A percentile compares a stretch with the other conserved stretches of the same genome.
Evolutionary conservation across 1,140 invertebrate genomes (phyloP).

Genomic region (Oryctes rhinoceros): DNA sequence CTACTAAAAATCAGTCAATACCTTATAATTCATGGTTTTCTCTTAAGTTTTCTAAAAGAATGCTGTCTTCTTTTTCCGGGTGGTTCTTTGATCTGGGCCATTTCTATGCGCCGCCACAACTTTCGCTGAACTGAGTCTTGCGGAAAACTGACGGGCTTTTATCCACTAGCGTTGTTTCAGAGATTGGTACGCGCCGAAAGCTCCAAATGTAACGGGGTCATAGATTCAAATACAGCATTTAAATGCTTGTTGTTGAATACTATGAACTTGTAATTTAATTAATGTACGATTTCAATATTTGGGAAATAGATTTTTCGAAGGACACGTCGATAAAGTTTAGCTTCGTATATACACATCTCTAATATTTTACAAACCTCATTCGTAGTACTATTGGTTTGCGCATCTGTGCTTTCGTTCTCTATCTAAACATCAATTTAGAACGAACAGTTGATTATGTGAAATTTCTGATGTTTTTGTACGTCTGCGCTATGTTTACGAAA

Average conservation of each 20-base stretch:
- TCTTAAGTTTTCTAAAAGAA: neutral
- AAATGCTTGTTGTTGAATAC: too few species aligned
- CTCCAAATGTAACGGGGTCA: too few species aligned
- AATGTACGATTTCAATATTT: too few species aligned
- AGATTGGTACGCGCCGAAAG: neutral
- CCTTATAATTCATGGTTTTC: neutral
- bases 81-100: constrained; percentile 3
- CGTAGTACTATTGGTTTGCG: constrained; percentile 42
- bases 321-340: too few species aligned
- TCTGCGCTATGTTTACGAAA: constrained; percentile 24
- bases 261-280: too few species aligned
- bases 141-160: neutral
- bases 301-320: too few species aligned
- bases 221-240: too few species aligned
- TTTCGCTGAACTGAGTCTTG: constrained; percentile 14
- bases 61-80: neutral
- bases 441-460: neutral
- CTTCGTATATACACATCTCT: neutral
- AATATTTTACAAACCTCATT: neutral
- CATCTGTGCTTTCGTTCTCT: constrained; percentile 50
- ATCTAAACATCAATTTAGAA: constrained; percentile 52
- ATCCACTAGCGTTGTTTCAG: neutral
- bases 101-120: neutral
- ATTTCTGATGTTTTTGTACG: constrained; percentile 43
- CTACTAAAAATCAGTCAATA: neutral